Conservation (phyloP, 1,140 invertebrate genomes). For the Cyclina sinensis region DNA sequence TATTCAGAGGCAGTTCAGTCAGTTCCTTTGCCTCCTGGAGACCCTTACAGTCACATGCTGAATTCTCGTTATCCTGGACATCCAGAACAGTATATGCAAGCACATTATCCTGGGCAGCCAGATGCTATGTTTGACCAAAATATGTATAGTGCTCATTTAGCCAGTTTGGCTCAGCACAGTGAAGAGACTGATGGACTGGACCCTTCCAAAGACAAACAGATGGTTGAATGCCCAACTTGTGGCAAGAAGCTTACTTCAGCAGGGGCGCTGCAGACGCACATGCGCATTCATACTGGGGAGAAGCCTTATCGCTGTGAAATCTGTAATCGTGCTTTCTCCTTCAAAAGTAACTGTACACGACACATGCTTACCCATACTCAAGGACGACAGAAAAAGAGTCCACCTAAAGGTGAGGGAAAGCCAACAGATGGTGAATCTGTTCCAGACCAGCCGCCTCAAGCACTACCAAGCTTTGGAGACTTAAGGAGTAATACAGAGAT, state of each 20-base stretch:
- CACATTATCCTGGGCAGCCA: neutral
- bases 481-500: neutral
- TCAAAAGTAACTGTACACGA: constrained; percentile 91
- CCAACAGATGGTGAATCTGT: neutral
- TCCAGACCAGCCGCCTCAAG: neutral
- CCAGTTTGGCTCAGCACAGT: neutral
- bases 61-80: constrained; percentile 11
- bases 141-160: constrained; percentile 19
- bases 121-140: neutral
- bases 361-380: constrained; percentile 84
- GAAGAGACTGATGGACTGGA: constrained; percentile 15
- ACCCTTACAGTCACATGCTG: constrained; percentile 19
- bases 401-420: neutral
- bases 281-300: constrained; percentile 98
- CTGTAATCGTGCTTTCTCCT: constrained; percentile 98
- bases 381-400: constrained; percentile 54
- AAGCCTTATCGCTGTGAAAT: constrained; percentile 99
- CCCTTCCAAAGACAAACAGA: constrained; percentile 13
- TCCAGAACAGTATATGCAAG: neutral
- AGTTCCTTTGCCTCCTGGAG: neutral
- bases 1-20: neutral
- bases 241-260: constrained; percentile 55
- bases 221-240: constrained; percentile 48
- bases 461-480: neutral
- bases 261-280: constrained; percentile 88